These are phyloP conservation scores for Strix aluco DNA, from an alignment of 2,113 vertebrate genomes.

Conservation along the genomic window DNA sequence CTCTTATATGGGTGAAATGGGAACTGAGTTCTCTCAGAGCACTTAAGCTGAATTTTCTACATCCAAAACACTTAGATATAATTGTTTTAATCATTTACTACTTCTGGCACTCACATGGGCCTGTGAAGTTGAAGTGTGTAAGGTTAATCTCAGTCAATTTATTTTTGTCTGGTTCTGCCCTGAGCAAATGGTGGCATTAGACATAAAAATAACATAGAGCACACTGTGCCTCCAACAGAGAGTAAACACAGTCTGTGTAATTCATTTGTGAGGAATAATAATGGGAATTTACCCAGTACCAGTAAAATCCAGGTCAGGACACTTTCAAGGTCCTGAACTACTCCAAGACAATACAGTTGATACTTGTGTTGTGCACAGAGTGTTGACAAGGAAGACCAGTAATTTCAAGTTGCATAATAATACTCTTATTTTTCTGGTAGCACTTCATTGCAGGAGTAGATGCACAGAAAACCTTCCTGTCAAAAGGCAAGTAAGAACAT, in stretches of 20 bases:
- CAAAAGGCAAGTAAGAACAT: background rate
- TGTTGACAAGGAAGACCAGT: background rate
- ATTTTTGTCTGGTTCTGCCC: slow-evolving; percentile 32
- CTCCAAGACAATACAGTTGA: background rate
- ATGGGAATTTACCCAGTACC: background rate
- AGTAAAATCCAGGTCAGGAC: slow-evolving; percentile 21
- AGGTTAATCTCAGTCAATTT: background rate
- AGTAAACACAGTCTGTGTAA: slow-evolving; percentile 38
- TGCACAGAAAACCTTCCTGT: background rate
- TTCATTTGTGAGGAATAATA: slow-evolving; percentile 30
- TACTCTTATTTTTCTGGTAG: background rate
- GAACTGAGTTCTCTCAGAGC: background rate
- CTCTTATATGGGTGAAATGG: background rate
- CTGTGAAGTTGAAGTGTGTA: background rate
- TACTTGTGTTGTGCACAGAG: background rate
- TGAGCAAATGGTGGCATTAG: slow-evolving; percentile 32
- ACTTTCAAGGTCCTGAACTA: background rate
- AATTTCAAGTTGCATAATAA: background rate
- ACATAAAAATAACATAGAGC: slow-evolving; percentile 24
- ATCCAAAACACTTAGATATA: background rate
- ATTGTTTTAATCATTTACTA: background rate
- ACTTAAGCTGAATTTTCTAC: background rate
- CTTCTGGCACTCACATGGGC: background rate
- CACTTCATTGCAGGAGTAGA: background rate
- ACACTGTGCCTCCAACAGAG: background rate